phyloP scores from a whole-genome alignment of 2,888 invertebrate genomes.

The Ochropacha duplaris region DNA sequence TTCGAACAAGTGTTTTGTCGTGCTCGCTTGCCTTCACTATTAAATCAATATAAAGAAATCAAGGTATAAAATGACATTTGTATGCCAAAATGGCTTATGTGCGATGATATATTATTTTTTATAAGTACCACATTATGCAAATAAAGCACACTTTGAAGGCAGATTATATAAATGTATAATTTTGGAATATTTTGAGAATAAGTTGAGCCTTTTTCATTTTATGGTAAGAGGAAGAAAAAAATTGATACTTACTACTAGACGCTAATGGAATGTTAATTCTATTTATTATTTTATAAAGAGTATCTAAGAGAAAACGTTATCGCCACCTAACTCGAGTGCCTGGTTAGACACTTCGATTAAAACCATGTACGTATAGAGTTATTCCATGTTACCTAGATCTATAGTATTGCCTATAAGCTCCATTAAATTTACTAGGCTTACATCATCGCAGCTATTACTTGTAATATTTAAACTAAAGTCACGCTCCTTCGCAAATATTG shows the following conservation, averaged over 20 bases:
- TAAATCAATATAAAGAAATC: background rate
- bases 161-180: no score
- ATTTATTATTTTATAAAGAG: background rate
- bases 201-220: no score
- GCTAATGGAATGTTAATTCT: background rate
- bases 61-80: no score
- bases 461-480: constrained; percentile 41
- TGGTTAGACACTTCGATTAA: background rate
- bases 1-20: background rate
- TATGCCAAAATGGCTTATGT: no score
- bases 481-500: constrained; percentile 38
- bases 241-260: no score
- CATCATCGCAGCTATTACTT: constrained; percentile 12
- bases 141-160: no score
- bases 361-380: background rate
- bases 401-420: background rate
- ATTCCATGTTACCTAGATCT: background rate
- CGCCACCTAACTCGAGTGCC: background rate
- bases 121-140: no score
- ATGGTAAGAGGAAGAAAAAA: no score
- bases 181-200: no score
- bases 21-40: background rate
- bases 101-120: no score
- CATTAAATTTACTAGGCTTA: background rate
- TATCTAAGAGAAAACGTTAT: background rate